Conservation (phyloP, 2,113 vertebrate genomes). For the Apistogramma diplotaenia region DNA sequence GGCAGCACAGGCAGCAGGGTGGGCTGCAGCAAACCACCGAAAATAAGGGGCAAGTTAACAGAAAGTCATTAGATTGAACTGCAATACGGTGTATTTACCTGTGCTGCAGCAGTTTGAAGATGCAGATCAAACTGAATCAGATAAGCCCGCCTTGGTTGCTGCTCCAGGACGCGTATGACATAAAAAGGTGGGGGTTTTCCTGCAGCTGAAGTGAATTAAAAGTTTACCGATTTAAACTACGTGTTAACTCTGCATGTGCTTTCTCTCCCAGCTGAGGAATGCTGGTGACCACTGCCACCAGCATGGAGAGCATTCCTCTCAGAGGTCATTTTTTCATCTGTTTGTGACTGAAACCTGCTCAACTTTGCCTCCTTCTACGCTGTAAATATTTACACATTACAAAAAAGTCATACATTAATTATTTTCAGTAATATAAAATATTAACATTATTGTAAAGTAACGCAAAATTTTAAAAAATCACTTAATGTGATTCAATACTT, state of each 20-base stretch:
- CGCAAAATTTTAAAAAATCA: background rate
- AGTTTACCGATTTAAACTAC: background rate
- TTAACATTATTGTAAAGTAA: background rate
- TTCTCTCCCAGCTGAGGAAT: background rate
- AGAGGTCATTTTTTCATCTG: background rate
- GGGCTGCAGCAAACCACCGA: background rate
- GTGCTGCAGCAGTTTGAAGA: background rate
- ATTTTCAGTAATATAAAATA: background rate
- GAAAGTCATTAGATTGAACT: background rate
- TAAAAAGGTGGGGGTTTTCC: background rate
- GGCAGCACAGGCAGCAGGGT: background rate
- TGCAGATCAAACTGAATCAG: background rate
- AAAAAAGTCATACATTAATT: background rate
- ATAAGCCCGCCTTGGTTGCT: background rate
- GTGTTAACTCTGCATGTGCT: rapidly evolving
- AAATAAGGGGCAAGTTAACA: background rate
- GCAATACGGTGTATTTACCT: background rate
- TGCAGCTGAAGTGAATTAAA: background rate
- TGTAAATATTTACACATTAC: background rate
- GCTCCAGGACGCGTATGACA: background rate
- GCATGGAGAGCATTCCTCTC: background rate
- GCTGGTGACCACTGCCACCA: background rate
- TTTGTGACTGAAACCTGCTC: background rate
- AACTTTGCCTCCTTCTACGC: background rate
- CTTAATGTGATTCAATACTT: too few species aligned